Evolutionary conservation across 2,888 invertebrate species (phyloP).

Genomic region (Mycogona germanica): DNA sequence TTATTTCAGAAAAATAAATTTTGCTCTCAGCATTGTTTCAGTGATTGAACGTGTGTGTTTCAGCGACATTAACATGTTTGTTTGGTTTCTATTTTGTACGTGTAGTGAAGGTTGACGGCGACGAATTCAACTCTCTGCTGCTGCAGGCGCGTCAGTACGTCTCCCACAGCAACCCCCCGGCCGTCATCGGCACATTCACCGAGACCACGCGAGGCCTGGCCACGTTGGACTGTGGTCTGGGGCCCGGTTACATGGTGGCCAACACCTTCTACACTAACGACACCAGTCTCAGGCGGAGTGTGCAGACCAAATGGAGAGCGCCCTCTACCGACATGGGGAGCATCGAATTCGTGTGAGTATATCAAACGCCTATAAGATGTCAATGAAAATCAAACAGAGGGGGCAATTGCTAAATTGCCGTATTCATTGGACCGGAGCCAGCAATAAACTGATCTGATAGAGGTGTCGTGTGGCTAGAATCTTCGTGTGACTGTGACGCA

Average conservation of each 20-base stretch:
- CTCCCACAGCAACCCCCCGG: background rate
- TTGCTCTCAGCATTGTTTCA: too few species aligned
- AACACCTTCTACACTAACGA: slow-evolving; percentile 5
- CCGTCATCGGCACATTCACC: slow-evolving; percentile 5
- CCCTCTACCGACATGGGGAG: slow-evolving; percentile 11
- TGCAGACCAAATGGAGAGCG: slow-evolving; percentile 10
- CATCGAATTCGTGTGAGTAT: slow-evolving; percentile 11
- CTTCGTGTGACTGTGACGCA: too few species aligned
- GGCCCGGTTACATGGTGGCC: background rate
- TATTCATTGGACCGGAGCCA: too few species aligned
- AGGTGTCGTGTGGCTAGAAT: too few species aligned
- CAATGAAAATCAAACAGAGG: too few species aligned
- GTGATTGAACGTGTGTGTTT: too few species aligned
- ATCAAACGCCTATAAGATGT: too few species aligned
- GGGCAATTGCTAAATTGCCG: too few species aligned
- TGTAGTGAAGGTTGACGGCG: slow-evolving; percentile 12
- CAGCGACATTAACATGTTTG: too few species aligned
- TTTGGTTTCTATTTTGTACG: background rate
- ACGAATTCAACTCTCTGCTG: slow-evolving; percentile 9
- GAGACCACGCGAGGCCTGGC: background rate
- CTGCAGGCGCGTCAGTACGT: slow-evolving; percentile 8
- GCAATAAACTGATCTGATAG: too few species aligned
- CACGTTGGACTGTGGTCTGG: slow-evolving; percentile 5
- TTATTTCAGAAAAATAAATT: too few species aligned
- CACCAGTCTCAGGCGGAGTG: background rate